phyloP scores from a whole-genome alignment of 2,797 vertebrate genomes.

The Galago senegalensis region DNA sequence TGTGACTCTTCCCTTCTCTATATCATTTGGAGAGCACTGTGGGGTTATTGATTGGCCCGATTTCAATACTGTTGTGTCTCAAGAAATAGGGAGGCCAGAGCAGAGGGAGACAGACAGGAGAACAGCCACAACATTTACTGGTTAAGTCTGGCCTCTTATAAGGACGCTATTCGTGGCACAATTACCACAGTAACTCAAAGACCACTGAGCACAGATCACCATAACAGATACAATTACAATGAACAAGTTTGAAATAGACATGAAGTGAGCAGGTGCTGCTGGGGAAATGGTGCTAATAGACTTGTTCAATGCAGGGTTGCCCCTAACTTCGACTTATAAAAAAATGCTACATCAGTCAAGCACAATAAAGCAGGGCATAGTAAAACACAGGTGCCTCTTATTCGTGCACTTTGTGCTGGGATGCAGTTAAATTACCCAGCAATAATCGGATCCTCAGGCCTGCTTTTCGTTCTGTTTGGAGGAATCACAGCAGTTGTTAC shows the following conservation, averaged over 20 bases:
- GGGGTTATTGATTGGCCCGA: no score
- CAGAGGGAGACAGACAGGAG: no score
- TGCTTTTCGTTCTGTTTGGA: background rate
- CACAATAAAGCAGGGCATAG: background rate
- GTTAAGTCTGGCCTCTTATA: background rate
- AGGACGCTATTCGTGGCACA: background rate
- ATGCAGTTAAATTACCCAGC: background rate
- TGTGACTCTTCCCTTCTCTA: no score
- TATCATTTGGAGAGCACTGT: no score
- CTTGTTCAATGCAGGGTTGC: background rate
- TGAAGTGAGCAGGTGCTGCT: background rate
- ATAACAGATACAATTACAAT: background rate
- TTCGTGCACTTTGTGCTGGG: background rate
- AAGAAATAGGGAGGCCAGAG: no score
- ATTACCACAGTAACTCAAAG: background rate
- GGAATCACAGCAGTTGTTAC: background rate
- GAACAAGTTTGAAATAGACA: background rate
- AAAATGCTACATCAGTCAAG: background rate
- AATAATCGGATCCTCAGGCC: background rate
- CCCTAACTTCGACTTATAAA: background rate
- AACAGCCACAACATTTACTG: background rate
- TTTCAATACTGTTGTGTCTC: no score
- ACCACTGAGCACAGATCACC: background rate
- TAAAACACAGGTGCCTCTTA: background rate
- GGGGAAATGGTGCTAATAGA: background rate